phyloP scores from a whole-genome alignment of 2,113 vertebrate genomes.

The Strix aluco region DNA sequence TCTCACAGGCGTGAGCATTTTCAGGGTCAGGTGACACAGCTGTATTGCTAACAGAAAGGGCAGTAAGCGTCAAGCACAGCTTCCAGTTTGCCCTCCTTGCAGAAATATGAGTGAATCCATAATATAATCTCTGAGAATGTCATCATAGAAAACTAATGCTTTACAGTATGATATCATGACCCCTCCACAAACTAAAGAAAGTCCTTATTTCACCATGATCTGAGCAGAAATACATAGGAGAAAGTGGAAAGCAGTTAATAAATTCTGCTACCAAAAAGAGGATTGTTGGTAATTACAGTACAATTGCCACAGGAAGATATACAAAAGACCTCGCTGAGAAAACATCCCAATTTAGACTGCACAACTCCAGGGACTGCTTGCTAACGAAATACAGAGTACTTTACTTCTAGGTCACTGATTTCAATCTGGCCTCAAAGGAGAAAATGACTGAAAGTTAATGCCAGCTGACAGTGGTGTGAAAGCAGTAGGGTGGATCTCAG shows the following conservation, averaged over 20 bases:
- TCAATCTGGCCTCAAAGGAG: slow-evolving; percentile 29
- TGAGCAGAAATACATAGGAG: background rate
- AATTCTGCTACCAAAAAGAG: background rate
- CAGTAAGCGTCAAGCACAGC: background rate
- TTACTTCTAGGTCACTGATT: slow-evolving; percentile 51
- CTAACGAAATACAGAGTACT: slow-evolving; percentile 38
- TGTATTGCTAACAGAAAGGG: background rate
- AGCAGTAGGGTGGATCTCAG: slow-evolving; percentile 35
- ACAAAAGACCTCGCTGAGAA: slow-evolving; percentile 20
- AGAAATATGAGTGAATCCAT: background rate
- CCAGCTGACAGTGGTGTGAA: slow-evolving; percentile 33
- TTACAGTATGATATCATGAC: background rate
- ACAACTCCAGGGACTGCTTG: slow-evolving; percentile 25
- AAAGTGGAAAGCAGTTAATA: slow-evolving; percentile 10
- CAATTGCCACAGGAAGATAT: background rate
- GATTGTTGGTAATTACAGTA: background rate
- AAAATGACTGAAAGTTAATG: slow-evolving; percentile 29
- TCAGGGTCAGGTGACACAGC: background rate
- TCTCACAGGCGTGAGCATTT: background rate
- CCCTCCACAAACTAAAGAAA: background rate
- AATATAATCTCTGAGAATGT: background rate
- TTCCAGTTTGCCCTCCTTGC: background rate
- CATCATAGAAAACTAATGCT: background rate
- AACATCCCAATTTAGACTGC: slow-evolving; percentile 30
- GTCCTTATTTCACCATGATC: background rate